A percentile compares a stretch with the other conserved stretches of the same genome.
Evolutionary conservation across 2,113 vertebrate species (phyloP).

Genomic region (Lynx canadensis): DNA sequence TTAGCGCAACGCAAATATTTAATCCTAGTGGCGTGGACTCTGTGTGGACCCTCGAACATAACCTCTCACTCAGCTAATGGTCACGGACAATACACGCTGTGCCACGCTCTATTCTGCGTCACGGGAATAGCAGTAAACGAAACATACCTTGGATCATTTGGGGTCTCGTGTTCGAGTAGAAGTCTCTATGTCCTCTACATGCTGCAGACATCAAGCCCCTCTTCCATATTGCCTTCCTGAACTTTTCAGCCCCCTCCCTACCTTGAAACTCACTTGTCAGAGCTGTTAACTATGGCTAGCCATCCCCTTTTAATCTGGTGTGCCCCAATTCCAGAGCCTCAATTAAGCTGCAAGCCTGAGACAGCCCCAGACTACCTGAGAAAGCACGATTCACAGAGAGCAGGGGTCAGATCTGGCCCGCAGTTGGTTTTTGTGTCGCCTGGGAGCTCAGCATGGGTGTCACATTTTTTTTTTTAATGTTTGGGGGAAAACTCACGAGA

Average conservation of each 20-base stretch:
- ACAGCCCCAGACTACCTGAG: not conserved
- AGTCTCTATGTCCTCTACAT: not conserved
- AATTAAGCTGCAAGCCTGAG: not conserved
- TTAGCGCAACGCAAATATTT: not conserved
- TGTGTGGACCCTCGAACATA: not conserved
- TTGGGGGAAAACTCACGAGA: not conserved
- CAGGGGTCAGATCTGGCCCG: not conserved
- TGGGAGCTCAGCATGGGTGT: not conserved
- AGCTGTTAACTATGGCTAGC: not conserved
- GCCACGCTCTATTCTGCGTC: not conserved
- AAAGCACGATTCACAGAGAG: not conserved
- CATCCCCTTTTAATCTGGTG: not conserved
- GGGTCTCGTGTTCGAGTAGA: not conserved
- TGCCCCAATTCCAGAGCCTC: not conserved
- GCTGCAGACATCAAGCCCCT: not conserved
- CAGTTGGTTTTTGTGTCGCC: not conserved
- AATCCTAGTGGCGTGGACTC: not conserved
- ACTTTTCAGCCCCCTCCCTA: not conserved
- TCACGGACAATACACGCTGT: not conserved
- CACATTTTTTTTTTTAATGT: not conserved
- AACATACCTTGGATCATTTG: not conserved
- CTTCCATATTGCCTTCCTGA: not conserved
- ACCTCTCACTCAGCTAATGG: not conserved
- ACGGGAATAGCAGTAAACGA: not conserved
- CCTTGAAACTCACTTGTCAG: not conserved